phyloP scores from a whole-genome alignment of 2,888 invertebrate genomes.

The Chrysolina oricalcia region DNA sequence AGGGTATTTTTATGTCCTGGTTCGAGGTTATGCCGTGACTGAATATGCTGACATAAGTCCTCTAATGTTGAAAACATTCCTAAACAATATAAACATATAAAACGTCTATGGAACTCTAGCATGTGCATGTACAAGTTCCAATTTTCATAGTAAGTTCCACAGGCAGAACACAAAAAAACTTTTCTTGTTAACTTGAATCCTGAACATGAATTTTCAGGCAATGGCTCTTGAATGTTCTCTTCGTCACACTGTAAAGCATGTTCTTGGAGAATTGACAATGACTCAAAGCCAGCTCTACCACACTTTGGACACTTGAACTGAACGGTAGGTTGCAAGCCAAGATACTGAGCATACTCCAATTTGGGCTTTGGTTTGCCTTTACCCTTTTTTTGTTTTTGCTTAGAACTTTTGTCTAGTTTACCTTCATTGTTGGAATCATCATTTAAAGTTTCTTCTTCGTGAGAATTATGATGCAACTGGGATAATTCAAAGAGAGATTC shows the following conservation, averaged over 20 bases:
- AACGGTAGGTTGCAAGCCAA: conserved; percentile 81
- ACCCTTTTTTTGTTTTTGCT: conserved; percentile 48
- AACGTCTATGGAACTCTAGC: conserved; percentile 86
- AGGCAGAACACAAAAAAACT: conserved; percentile 87
- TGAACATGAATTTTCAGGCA: conserved; percentile 71
- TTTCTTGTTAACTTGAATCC: conserved; percentile 82
- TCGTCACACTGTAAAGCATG: conserved; percentile 78
- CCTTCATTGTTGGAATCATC: conserved; percentile 34
- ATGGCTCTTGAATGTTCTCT: conserved; percentile 55
- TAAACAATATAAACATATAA: conserved; percentile 88
- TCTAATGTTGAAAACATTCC: conserved; percentile 88
- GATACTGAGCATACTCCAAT: conserved; percentile 81
- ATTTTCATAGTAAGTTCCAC: conserved; percentile 88
- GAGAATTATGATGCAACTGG: conserved; percentile 60
- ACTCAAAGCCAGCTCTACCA: conserved; percentile 79
- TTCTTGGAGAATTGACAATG: conserved; percentile 79
- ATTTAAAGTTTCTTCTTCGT: conserved; percentile 44
- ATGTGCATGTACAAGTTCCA: conserved; percentile 91
- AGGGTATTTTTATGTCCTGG: conserved; percentile 80
- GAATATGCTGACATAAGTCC: conserved; percentile 84
- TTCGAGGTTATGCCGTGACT: conserved; percentile 84
- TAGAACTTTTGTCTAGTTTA: conserved; percentile 42
- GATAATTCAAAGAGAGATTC: conserved; percentile 70
- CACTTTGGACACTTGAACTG: conserved; percentile 85
- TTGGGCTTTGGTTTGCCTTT: conserved; percentile 65